Evolutionary conservation across 2,113 vertebrate genomes (phyloP), one percentile per base, ranked within the genome.

Genomic region (Baryphthengus martii): DNA sequence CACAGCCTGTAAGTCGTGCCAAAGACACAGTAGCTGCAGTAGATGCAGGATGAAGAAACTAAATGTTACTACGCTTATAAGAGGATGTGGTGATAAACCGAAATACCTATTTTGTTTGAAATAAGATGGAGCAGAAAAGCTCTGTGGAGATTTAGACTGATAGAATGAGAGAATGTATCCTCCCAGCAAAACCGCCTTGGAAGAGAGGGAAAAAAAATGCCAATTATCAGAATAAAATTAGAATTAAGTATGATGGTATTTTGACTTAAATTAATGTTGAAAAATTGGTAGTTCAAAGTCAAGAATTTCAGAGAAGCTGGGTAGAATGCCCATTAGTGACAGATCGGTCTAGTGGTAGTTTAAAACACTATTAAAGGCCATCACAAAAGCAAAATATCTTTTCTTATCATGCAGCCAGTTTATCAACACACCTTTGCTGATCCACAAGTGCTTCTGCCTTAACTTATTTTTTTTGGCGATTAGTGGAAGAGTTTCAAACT

Each of bases 271-370:
- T 21, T 80, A 70, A 53, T 68, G 24, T 73, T 87, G 40, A 91
- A 95, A 94, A 92, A 75, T 56, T 56, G 76, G 28, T 89, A 45
- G 87, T 85, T 96, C 84, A 92, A 91, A 91, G 77, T 28, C 23
- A 89, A 21, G 28, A 75, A 61, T 87, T 96, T 95, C 70, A 89
- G 81, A 81, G 81, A 52, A 73, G n/a, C 25, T 66, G 62, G 12
- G 23, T 85, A 72, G 62, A 79, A 71, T 86, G 29, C 50, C 45
- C 33, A 58, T 88, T 90, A 55, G 17, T 35, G 33, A 31, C 37
- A 45, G 31, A 53, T 91, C 74, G 58, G 45, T 76, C 70, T 83
- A 76, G 56, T 88, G 76, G 12, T 91, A 49, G 79, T 91, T 81
- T 88, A 73, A 95, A 94, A 23, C 15, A 29, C 25, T 78, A 29